phyloP scores from a whole-genome alignment of 2,888 invertebrate species.

The Philaethria dido region DNA sequence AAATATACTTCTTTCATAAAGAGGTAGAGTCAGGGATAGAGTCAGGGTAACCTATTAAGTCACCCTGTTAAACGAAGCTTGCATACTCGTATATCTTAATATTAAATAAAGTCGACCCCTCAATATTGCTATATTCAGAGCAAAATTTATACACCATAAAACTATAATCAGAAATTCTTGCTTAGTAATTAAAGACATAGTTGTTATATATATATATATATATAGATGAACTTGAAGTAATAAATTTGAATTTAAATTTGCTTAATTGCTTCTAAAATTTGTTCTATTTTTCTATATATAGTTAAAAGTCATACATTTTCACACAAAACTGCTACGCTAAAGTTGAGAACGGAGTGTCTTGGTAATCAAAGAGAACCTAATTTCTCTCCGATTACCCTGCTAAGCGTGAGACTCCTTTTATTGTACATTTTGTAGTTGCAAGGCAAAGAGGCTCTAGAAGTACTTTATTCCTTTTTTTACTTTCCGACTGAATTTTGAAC shows the following conservation, averaged over 20 bases:
- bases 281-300: not conserved
- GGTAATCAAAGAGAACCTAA: no score
- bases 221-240: not conserved
- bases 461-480: no score
- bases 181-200: not conserved
- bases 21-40: not conserved
- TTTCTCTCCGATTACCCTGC: no score
- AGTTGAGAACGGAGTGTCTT: no score
- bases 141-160: not conserved
- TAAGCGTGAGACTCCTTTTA: no score
- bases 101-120: slow-evolving; percentile 3
- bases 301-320: no score
- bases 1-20: not conserved
- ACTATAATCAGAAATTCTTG: slow-evolving; percentile 17
- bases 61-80: not conserved
- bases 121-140: not conserved
- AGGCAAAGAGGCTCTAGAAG: no score
- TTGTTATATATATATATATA: no score
- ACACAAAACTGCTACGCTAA: no score
- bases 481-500: no score
- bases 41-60: not conserved
- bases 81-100: not conserved
- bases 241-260: not conserved
- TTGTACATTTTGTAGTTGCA: no score
- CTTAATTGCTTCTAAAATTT: not conserved